These are phyloP conservation scores for Crematogaster levior DNA, from an alignment of 2,888 invertebrate species.

Conservation along the genomic window DNA sequence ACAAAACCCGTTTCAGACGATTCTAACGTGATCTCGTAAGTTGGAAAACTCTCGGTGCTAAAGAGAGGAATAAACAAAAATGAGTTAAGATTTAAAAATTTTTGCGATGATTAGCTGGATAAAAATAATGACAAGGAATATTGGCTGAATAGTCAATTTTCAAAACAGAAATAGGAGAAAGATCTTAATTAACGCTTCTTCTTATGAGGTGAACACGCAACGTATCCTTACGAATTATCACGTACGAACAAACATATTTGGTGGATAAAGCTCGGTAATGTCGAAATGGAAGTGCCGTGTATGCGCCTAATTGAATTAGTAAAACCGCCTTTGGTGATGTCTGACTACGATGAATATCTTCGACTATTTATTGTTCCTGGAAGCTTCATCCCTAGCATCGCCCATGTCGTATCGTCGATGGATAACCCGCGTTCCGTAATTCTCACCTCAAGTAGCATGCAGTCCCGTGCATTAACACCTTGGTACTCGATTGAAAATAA, in stretches of 20 bases:
- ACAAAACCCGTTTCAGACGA: neutral
- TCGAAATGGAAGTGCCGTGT: conserved; percentile 70
- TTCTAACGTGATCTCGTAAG: neutral
- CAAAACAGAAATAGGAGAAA: neutral
- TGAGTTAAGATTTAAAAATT: neutral
- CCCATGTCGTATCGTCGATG: conserved; percentile 65
- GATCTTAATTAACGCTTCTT: conserved; percentile 55
- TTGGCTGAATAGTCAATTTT: neutral
- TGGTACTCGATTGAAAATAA: conserved; percentile 77
- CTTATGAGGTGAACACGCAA: conserved; percentile 6
- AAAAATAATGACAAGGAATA: neutral
- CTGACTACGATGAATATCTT: conserved; percentile 46
- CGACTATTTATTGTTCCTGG: conserved; percentile 69
- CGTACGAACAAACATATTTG: conserved; percentile 31
- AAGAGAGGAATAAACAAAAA: neutral
- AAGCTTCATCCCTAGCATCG: conserved; percentile 59
- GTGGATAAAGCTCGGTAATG: conserved; percentile 44
- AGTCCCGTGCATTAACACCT: conserved; percentile 78
- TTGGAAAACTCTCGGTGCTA: neutral
- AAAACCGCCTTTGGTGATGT: conserved; percentile 55
- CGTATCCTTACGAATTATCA: conserved; percentile 63
- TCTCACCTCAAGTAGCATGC: conserved; percentile 75
- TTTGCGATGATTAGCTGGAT: neutral
- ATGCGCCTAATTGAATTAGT: conserved; percentile 77
- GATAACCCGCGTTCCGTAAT: conserved; percentile 73